Conservation (phyloP, 1,140 invertebrate genomes). For the Tribolium madens region DNA sequence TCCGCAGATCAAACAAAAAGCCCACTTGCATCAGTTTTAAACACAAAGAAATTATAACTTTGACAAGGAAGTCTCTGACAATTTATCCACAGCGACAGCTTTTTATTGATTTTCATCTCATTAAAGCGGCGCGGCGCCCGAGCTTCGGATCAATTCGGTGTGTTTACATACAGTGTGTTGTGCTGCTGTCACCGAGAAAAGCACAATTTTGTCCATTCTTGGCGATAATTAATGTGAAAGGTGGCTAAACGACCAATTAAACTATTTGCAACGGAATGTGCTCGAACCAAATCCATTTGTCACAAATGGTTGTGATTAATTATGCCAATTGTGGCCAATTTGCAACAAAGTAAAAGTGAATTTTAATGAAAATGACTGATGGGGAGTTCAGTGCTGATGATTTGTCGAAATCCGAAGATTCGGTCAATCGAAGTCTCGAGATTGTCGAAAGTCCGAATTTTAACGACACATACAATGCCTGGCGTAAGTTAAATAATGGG, state of each 20-base stretch:
- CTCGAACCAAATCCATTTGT: background rate
- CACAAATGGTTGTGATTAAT: conserved; percentile 1
- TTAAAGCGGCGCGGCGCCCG: conserved; percentile 30
- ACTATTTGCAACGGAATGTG: background rate
- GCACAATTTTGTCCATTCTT: background rate
- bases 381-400: conserved; percentile 50
- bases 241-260: conserved; percentile 1
- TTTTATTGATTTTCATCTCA: conserved; percentile 36
- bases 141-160: conserved; percentile 12
- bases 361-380: conserved; percentile 46
- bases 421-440: conserved; percentile 27
- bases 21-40: conserved; percentile 3
- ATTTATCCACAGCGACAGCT: background rate
- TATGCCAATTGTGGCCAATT: background rate
- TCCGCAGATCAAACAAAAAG: conserved; percentile 15
- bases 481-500: conserved; percentile 50
- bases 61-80: conserved; percentile 6
- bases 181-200: background rate
- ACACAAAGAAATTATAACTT: background rate
- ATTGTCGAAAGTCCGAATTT: conserved; percentile 51
- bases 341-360: background rate
- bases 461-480: conserved; percentile 51
- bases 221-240: conserved; percentile 15
- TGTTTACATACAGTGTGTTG: conserved; percentile 9
- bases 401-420: conserved; percentile 53